A percentile compares a stretch with the other conserved stretches of the same genome.
phyloP scores from a whole-genome alignment of 2,113 vertebrate species.

The Toxotes chatareus region DNA sequence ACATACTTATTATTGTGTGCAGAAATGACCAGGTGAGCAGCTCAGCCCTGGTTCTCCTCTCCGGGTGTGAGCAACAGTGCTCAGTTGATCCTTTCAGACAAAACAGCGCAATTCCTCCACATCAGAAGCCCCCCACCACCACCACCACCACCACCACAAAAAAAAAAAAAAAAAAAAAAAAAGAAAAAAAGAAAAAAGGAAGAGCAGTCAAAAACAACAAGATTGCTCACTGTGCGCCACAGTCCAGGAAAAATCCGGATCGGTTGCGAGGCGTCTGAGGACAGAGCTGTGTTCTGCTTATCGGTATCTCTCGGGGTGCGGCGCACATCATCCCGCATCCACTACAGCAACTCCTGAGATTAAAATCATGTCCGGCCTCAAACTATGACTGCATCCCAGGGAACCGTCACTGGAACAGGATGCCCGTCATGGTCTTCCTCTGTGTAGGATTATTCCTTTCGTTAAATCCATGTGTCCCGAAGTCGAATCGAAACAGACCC shows the following conservation, averaged over 20 bases:
- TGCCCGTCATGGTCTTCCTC: constrained; percentile 53
- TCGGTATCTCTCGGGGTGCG: constrained; percentile 72
- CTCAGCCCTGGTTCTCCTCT: constrained; percentile 58
- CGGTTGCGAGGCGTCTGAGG: constrained; percentile 32
- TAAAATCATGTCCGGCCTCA: constrained; percentile 73
- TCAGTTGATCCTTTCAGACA: constrained; percentile 63
- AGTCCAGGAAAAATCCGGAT: constrained; percentile 66
- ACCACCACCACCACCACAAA: neutral
- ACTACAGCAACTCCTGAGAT: constrained; percentile 68
- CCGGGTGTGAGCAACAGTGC: constrained; percentile 65
- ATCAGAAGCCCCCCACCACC: constrained; percentile 62
- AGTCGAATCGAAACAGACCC: constrained; percentile 6
- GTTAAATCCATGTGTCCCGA: constrained; percentile 48
- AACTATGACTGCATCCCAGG: constrained; percentile 69
- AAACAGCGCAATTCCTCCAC: constrained; percentile 66
- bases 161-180: neutral
- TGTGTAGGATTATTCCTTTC: constrained; percentile 6
- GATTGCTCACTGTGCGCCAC: constrained; percentile 64
- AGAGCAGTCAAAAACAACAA: constrained; percentile 7
- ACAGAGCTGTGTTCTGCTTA: constrained; percentile 62
- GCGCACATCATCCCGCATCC: constrained; percentile 74
- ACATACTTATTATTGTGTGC: constrained; percentile 78
- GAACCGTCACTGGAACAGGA: constrained; percentile 61
- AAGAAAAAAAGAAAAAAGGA: too few relatives aligned
- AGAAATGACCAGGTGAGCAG: constrained; percentile 69